Conservation (phyloP, 2,888 invertebrate species). For the Microplitis manilae region DNA sequence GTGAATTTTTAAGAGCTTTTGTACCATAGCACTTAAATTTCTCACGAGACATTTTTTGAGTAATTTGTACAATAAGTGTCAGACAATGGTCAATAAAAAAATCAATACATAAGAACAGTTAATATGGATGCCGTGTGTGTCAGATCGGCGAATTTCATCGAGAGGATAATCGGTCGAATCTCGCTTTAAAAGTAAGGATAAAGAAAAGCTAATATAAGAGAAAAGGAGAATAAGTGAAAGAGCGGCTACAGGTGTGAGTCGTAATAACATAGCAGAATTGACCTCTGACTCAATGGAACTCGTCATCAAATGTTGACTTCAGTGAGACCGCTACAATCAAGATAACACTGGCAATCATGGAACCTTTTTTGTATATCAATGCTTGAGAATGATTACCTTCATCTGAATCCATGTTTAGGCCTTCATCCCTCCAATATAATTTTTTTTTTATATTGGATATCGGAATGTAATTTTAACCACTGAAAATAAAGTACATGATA, state of each 20-base stretch:
- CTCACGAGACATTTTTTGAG: no score
- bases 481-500: no score
- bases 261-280: slow-evolving; percentile 68
- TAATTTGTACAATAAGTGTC: not conserved
- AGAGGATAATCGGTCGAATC: slow-evolving; percentile 47
- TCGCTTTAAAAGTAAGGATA: slow-evolving; percentile 13
- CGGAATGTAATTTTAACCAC: no score
- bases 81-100: not conserved
- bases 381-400: slow-evolving; percentile 66
- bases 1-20: no score
- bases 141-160: slow-evolving; percentile 45
- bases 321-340: slow-evolving; percentile 66
- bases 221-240: slow-evolving; percentile 10
- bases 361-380: slow-evolving; percentile 65
- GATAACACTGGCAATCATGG: slow-evolving; percentile 53
- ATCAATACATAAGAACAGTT: slow-evolving; percentile 2
- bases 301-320: slow-evolving; percentile 58
- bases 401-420: slow-evolving; percentile 49
- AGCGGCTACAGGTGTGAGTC: slow-evolving; percentile 67
- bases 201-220: slow-evolving; percentile 21
- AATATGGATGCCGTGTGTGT: slow-evolving; percentile 33
- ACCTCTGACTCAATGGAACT: slow-evolving; percentile 59
- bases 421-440: no score
- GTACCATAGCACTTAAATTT: no score
- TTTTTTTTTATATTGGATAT: no score